Evolutionary conservation across 2,888 invertebrate genomes (phyloP).

Genomic region (Dysmachus trigonus): DNA sequence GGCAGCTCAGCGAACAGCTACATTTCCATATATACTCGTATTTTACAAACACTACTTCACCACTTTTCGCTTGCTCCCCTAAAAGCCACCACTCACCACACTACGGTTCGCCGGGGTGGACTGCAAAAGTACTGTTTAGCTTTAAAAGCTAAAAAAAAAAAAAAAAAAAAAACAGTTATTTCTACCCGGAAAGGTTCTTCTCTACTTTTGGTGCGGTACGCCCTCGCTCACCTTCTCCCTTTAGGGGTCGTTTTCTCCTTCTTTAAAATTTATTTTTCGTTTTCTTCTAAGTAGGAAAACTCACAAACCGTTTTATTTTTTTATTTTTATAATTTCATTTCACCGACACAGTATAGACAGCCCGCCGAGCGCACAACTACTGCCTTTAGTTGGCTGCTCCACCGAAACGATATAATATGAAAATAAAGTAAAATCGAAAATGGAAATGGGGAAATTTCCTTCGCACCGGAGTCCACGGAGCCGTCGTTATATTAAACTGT

Average conservation of each 20-base stretch:
- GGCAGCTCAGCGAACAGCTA: neutral
- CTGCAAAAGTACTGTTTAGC: neutral
- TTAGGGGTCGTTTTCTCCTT: neutral
- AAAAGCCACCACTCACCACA: conserved; percentile 1
- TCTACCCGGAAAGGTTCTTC: neutral
- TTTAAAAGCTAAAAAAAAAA: conserved; percentile 13
- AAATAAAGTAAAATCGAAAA: neutral
- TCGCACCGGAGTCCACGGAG: neutral
- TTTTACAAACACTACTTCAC: conserved; percentile 18
- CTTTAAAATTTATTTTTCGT: neutral
- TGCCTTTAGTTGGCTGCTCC: neutral
- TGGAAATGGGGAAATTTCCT: neutral
- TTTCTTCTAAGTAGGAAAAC: neutral
- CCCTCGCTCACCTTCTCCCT: neutral
- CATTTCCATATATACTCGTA: conserved; percentile 6
- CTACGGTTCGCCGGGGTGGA: neutral
- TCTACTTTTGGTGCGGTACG: neutral
- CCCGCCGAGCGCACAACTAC: neutral
- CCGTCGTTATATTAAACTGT: neutral
- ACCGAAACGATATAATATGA: neutral
- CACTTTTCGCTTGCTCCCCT: conserved; percentile 1
- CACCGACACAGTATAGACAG: neutral
- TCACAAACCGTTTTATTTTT: neutral
- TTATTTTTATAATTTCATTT: no score
- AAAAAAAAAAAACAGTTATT: neutral